phyloP scores from a whole-genome alignment of 2,797 vertebrate genomes.

The Urocyon cinereoargenteus region DNA sequence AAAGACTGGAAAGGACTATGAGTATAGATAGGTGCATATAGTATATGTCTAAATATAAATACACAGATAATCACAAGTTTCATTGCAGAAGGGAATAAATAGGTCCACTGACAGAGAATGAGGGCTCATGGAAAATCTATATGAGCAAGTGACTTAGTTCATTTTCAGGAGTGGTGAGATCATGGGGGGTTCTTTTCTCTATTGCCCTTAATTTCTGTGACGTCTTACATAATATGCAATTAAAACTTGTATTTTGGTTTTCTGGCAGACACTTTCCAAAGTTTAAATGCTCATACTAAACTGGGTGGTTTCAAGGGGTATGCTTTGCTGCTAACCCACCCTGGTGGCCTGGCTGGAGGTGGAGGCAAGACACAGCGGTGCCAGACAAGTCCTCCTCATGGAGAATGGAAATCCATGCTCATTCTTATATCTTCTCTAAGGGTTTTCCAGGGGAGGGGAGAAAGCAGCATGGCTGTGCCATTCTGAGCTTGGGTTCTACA shows the following conservation, averaged over 20 bases:
- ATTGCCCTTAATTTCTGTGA: not conserved
- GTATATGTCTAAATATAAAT: not conserved
- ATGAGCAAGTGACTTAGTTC: not conserved
- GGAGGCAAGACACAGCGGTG: not conserved
- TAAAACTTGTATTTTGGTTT: not conserved
- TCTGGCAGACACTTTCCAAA: not conserved
- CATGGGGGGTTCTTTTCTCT: not conserved
- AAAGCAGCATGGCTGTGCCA: not conserved
- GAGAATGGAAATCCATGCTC: not conserved
- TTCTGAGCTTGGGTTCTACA: not conserved
- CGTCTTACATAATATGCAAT: not conserved
- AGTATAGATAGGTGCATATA: fast-evolving
- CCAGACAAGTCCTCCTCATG: too few species aligned
- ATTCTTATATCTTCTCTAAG: not conserved
- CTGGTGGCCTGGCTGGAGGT: not conserved
- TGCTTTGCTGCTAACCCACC: not conserved
- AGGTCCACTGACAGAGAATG: not conserved
- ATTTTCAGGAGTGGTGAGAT: not conserved
- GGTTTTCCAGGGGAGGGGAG: not conserved
- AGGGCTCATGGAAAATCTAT: not conserved
- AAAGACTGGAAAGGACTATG: not conserved
- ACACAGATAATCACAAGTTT: not conserved
- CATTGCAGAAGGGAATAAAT: not conserved
- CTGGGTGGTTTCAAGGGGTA: fast-evolving
- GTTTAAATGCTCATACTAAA: not conserved